Evolutionary conservation across 2,113 vertebrate genomes (phyloP).

Genomic region (Lasiurus cinereus): DNA sequence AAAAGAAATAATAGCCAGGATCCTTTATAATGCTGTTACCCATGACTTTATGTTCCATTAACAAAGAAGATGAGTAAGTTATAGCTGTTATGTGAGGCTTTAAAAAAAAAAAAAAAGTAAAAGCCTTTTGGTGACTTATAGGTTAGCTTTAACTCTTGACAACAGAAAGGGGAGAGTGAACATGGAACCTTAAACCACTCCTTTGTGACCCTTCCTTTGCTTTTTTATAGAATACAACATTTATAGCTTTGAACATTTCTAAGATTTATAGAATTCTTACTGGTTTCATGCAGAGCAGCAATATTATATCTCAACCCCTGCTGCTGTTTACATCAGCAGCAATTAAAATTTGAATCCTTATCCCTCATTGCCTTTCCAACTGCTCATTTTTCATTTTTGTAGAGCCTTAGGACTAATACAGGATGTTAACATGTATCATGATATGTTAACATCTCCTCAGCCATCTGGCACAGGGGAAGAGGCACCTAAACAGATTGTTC

Average conservation of each 20-base stretch:
- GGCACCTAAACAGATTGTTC: constrained; percentile 59
- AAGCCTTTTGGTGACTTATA: constrained; percentile 38
- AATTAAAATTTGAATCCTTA: constrained; percentile 73
- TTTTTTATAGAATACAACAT: neutral
- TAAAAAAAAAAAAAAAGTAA: neutral
- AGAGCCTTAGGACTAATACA: constrained; percentile 59
- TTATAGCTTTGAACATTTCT: constrained; percentile 38
- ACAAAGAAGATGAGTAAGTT: constrained; percentile 39
- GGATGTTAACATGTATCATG: neutral
- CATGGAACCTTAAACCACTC: neutral
- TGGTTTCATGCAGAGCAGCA: constrained; percentile 60
- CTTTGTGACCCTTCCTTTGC: neutral
- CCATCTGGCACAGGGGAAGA: constrained; percentile 69
- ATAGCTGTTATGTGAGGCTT: neutral
- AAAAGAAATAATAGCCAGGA: neutral
- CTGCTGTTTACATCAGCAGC: constrained; percentile 71
- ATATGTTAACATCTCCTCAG: constrained; percentile 65
- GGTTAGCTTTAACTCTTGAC: constrained; percentile 50
- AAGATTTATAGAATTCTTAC: constrained; percentile 46
- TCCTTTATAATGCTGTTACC: constrained; percentile 17
- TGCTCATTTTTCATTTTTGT: constrained; percentile 74
- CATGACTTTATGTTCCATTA: constrained; percentile 21
- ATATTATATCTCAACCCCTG: constrained; percentile 55
- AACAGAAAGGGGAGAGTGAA: neutral
- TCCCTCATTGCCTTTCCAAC: constrained; percentile 62